Evolutionary conservation across 92 coral and sea anemone species (phyloP).

Genomic region (Actinostola sp.): DNA sequence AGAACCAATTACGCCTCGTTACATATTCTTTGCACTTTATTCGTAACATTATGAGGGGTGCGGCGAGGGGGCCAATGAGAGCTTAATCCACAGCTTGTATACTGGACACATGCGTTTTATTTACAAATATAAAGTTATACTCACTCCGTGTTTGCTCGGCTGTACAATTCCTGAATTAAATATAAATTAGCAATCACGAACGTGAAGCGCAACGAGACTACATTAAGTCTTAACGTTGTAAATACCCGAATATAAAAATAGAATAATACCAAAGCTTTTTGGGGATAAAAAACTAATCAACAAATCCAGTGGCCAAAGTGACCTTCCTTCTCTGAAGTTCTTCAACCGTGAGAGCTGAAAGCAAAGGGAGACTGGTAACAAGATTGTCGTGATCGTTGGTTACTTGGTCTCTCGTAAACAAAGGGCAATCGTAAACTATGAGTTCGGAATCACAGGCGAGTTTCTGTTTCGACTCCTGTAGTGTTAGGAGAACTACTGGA

Average conservation of each 20-base stretch:
- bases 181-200: background rate
- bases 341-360: conserved; percentile 41
- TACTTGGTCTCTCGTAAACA: conserved; percentile 19
- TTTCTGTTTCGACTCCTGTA: conserved; percentile 35
- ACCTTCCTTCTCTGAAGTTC: conserved; percentile 57
- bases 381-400: conserved; percentile 6
- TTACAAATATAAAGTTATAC: background rate
- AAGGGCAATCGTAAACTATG: conserved; percentile 66
- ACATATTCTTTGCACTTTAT: background rate
- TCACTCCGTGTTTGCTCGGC: background rate
- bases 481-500: conserved; percentile 65
- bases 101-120: background rate
- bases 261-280: too few relatives aligned
- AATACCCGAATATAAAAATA: too few relatives aligned
- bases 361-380: conserved; percentile 53
- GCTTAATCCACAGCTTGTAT: too few relatives aligned
- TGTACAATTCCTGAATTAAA: background rate
- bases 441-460: conserved; percentile 30
- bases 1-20: background rate
- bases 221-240: too few relatives aligned
- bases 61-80: too few relatives aligned
- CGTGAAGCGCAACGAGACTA: too few relatives aligned
- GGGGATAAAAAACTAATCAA: too few relatives aligned
- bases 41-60: too few relatives aligned
- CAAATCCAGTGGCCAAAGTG: conserved; percentile 7